Base-by-base conservation (phyloP, 2,888 invertebrate species). In the Eueremaeus valkanovi region DNA sequence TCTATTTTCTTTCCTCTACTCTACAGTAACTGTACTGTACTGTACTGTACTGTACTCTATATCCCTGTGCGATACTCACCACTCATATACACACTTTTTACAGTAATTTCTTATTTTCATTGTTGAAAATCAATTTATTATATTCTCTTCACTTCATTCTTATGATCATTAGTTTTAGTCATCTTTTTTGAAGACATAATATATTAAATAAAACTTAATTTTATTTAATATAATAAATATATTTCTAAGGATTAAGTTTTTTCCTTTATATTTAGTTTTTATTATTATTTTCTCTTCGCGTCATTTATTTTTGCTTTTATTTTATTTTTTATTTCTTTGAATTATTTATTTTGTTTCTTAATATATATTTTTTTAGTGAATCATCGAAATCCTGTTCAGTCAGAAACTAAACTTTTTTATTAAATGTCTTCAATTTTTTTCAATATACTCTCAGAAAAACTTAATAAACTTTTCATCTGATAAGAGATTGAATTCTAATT, bases 111-210 rank as follows among this genome's bases (percentile, higher is more conserved):
- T n/a, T 49, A 11, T 58, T 31, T 16, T 58, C 29, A 31, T 58
- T 31, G 58, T 31, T 58, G 58, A 58, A 51, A 58, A 58, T 58
- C 58, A 58, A 58, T 58, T 58, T 58, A 58, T 58, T 58, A 58
- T 58, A 31, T 58, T 29, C 58, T 58, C 31, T 58, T 58, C 58
- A 58, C 58, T 58, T 58, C 58, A 58, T 58, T 58, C 18, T 16
- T 58, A 2, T 24, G 58, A 58, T 58, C 58, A 58, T 58, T 58
- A 58, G 58, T 58, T 58, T 31, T 29, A 58, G 58, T 29, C 58
- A 6, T 16, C 24, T 29, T 58, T 55, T 55, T 11, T 36, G 36
- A 11, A 11, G 45, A 45, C 13, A 24, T 31, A 11, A 58, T 29
- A 58, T 58, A 58, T 31, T 58, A 58, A 58, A 58, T 58, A 58